Percentiles rank a stretch among this genome's conserved stretches.
Conservation (phyloP, 2,888 invertebrate species). For the Penaeus monodon region DNA sequence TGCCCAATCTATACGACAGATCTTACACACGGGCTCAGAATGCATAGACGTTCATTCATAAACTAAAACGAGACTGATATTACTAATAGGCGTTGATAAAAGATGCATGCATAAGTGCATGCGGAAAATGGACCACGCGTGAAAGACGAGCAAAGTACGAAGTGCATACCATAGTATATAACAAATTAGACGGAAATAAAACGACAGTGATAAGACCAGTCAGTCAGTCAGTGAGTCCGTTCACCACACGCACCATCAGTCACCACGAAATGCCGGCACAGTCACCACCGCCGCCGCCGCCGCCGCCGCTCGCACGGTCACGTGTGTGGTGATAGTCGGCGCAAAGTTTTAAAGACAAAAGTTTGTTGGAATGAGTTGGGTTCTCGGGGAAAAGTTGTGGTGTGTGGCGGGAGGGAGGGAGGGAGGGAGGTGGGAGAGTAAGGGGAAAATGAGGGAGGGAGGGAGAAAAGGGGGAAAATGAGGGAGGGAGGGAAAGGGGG, state of each 20-base stretch:
- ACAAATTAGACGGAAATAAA: no score
- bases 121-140: no score
- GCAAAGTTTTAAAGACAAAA: constrained; percentile 58
- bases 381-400: constrained; percentile 48
- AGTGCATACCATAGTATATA: no score
- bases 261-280: background rate
- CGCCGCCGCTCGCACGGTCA: constrained; percentile 16
- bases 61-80: no score
- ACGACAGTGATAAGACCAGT: no score
- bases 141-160: no score
- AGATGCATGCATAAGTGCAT: no score
- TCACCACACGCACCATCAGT: background rate
- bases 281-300: constrained; percentile 20
- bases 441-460: background rate
- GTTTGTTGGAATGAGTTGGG: constrained; percentile 59
- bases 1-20: no score
- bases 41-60: no score
- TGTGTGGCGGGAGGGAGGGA: constrained; percentile 6
- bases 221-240: no score
- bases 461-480: background rate
- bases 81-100: no score
- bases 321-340: constrained; percentile 50
- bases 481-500: background rate
- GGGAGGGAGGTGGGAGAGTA: background rate
- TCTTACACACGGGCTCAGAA: no score